Base-by-base conservation (phyloP, 2,888 invertebrate genomes). In the Agapostemon virescens region DNA sequence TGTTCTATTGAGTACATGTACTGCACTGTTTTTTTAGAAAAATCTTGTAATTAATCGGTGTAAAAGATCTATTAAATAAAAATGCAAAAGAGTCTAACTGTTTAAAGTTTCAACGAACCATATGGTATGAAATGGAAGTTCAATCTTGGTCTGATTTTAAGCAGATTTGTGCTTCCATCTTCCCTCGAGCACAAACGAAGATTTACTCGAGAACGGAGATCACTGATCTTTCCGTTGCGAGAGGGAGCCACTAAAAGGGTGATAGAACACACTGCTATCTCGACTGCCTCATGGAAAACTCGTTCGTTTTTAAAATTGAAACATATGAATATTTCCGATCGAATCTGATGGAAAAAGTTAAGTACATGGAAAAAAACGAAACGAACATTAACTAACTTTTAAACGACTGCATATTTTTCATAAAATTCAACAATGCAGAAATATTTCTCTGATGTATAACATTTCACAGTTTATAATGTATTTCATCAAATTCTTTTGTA, bases 181-280 rank as follows among this genome's bases (percentile, higher is more conserved):
- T 52, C 52, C 45, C 69, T 49, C 38, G 26, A 68, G 38, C 33
- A 58, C 63, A 82, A 84, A 77, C 69, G 67, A 79, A 79, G 79
- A 82, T 84, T 77, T 77, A 77, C 72, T 64, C 55, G 72, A 61
- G 68, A 70, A 70, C 63, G 72, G 61, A 74, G 66, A 79, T 68
- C 42, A 49, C 36, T 75, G 63, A 76, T 67, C 68, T 76, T 61
- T 68, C 45, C 40, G 38, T 42, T 61, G 63, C 70, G 40, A 71
- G 61, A 58, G 49, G 73, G 63, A 63, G 40, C 71, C 74, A 75
- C 70, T 61, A 68, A 36, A 58, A 70, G 64, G 58, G 68, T 77
- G 66, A 71, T 68, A 74, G 66, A 52, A 66, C 61, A 55, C 74
- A 77, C 70, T 74, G 72, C 69, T 49, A 36, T 70, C 58, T 69